Percentiles rank a stretch among this genome's conserved stretches.
These are phyloP conservation scores for Drosophila macrospina DNA, from an alignment of 2,888 invertebrate genomes.

Conservation along the genomic window DNA sequence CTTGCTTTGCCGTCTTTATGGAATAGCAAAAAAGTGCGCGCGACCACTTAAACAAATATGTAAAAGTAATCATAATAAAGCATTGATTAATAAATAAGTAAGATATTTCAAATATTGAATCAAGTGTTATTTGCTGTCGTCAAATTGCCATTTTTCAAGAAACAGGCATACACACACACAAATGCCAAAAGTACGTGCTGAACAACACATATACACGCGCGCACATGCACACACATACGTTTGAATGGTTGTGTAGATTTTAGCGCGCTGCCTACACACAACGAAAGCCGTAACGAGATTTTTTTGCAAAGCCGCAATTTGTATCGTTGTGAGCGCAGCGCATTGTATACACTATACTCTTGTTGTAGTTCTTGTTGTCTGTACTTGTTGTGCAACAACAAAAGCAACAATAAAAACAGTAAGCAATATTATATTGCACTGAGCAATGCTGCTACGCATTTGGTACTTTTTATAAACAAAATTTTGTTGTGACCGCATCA, in stretches of 20 bases:
- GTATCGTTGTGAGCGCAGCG: slow-evolving; percentile 39
- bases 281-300: slow-evolving; percentile 63
- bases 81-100: slow-evolving; percentile 39
- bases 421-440: slow-evolving; percentile 19
- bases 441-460: slow-evolving; percentile 26
- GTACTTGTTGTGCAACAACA: slow-evolving; percentile 70
- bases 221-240: slow-evolving; percentile 4
- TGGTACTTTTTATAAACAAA: slow-evolving; percentile 46
- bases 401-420: slow-evolving; percentile 17
- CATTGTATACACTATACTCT: slow-evolving; percentile 12
- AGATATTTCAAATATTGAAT: slow-evolving; percentile 53
- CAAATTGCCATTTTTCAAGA: slow-evolving; percentile 52
- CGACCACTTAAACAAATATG: slow-evolving; percentile 39
- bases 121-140: slow-evolving; percentile 53
- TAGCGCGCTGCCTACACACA: slow-evolving; percentile 44
- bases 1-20: slow-evolving; percentile 36
- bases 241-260: slow-evolving; percentile 35
- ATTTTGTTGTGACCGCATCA: slow-evolving; percentile 44
- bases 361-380: slow-evolving; percentile 26
- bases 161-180: slow-evolving; percentile 27
- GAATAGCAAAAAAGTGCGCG: slow-evolving; percentile 29
- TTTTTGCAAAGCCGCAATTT: slow-evolving; percentile 64
- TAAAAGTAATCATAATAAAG: slow-evolving; percentile 27
- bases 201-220: slow-evolving; percentile 14
- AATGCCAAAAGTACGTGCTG: slow-evolving; percentile 13